Evolutionary conservation across 2,888 invertebrate genomes (phyloP), one percentile per base, ranked within the genome.

Genomic region (Ophion costatus): DNA sequence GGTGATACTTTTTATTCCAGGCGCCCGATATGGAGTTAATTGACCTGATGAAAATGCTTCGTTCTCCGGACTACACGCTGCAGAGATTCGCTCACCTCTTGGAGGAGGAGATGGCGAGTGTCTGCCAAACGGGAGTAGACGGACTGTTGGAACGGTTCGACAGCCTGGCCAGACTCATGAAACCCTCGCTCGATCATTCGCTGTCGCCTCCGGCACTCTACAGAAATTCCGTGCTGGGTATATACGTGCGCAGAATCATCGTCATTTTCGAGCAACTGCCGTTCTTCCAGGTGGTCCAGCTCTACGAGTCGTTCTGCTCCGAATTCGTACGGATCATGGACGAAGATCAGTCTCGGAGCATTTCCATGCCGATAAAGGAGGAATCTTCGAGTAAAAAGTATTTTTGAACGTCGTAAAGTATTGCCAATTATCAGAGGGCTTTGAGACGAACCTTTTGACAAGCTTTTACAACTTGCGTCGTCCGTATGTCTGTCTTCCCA

Each of bases 251-350:
- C 85, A 95, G 98, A 90, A 96, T 98, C 92, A 95, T 97, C 87
- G 94, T 98, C 0, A 96, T 97, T 86, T 96, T 98, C 91, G 97
- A 98, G 90, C 97, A 97, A 92, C 94, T 98, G 87, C 96, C 97
- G 20, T 98, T 98, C 94, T 96, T 97, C 57, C 97, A 98, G 94
- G 96, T 98, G 83, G 96, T 97, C 69, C 95, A 95, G 57, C 94
- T 98, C 38, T 97, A 96, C 91, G 95, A 96, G 89, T 95, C 96
- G 87, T 97, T 96, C 91, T 95, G 96, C 89, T 92, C 94, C 6
- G 97, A 97, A 92, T 97, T 86, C 14, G 82, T 82, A 3, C 66
- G 61, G 14, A 71, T 82, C 7, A 76, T 85, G 59, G 82, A 75
- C 10, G 69, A 51, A 11, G 80, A 76, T n/a, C 33, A 24, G n/a